These are phyloP conservation scores for Microplitis deprimator DNA, from an alignment of 2,888 invertebrate genomes.

Conservation along the genomic window DNA sequence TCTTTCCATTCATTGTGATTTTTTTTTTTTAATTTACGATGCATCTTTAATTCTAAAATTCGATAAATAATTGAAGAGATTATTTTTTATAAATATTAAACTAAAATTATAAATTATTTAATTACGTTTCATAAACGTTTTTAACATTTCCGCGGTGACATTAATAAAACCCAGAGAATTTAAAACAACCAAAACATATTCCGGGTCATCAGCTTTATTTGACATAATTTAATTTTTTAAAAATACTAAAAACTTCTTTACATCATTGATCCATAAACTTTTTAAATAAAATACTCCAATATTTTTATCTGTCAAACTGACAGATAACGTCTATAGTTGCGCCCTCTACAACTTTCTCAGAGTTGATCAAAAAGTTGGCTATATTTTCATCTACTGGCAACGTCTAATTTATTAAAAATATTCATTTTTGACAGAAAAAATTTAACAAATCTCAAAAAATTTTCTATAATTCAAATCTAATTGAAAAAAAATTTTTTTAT, in stretches of 20 bases:
- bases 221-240: background rate
- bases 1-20: no score
- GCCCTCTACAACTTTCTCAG: background rate
- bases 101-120: background rate
- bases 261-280: background rate
- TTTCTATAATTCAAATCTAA: no score
- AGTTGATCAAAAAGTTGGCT: background rate
- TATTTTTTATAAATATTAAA: background rate
- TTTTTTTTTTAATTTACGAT: no score
- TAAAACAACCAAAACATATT: background rate
- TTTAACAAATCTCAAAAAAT: no score
- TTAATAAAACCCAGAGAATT: background rate
- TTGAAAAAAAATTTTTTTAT: no score
- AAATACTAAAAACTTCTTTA: background rate
- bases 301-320: conserved; percentile 30
- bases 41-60: no score
- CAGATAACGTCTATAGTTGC: background rate
- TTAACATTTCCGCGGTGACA: background rate
- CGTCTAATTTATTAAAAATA: background rate
- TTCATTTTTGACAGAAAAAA: no score
- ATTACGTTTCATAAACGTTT: background rate
- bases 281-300: background rate
- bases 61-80: no score
- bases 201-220: background rate
- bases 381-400: background rate